phyloP scores from a whole-genome alignment of 1,140 invertebrate species.

The Lethrus apterus region DNA sequence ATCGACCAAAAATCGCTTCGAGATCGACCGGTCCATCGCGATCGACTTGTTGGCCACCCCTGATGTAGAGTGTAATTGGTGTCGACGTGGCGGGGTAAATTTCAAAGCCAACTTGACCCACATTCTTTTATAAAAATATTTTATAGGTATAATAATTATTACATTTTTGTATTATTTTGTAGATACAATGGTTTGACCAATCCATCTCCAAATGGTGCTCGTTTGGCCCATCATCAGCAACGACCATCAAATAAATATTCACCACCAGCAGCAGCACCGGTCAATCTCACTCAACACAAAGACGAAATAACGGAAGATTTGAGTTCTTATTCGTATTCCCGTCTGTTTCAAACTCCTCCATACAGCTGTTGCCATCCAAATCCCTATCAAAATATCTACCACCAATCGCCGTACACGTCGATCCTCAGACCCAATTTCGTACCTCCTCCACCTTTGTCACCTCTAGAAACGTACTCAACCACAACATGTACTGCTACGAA shows the following conservation, averaged over 20 bases:
- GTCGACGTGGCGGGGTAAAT: no score
- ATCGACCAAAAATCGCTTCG: no score
- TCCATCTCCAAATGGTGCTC: slow-evolving; percentile 33
- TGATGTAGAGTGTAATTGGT: no score
- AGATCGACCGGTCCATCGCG: no score
- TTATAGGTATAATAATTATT: neutral
- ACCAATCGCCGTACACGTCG: slow-evolving; percentile 29
- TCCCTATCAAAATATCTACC: slow-evolving; percentile 28
- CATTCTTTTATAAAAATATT: no score
- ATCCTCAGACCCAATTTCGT: slow-evolving; percentile 30
- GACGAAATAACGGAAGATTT: slow-evolving; percentile 30
- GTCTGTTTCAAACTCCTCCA: slow-evolving; percentile 22
- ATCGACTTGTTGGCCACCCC: no score
- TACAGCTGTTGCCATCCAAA: slow-evolving; percentile 5
- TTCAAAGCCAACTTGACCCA: no score
- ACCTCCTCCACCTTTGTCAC: slow-evolving; percentile 31
- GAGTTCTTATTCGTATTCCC: slow-evolving; percentile 22
- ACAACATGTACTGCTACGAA: slow-evolving; percentile 28
- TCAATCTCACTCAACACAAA: slow-evolving; percentile 37
- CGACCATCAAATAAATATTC: slow-evolving; percentile 34
- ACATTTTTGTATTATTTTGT: slow-evolving; percentile 1
- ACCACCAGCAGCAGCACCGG: slow-evolving; percentile 32
- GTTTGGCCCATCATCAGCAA: slow-evolving; percentile 27
- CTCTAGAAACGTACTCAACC: slow-evolving; percentile 36
- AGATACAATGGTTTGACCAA: slow-evolving; percentile 36